Conservation (phyloP, 2,797 vertebrate species). For the Scolopax rusticola region DNA sequence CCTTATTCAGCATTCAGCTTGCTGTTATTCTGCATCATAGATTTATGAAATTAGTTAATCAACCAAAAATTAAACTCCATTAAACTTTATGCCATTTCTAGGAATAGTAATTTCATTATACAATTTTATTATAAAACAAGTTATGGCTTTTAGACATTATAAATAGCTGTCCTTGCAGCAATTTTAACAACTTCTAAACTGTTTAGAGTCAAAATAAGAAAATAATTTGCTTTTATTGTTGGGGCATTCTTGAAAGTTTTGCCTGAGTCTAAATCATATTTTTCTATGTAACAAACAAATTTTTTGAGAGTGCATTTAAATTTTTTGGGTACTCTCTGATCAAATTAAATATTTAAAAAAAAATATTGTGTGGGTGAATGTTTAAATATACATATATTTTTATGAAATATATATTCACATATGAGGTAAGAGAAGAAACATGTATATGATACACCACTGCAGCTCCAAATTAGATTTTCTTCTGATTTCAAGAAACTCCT, state of each 20-base stretch:
- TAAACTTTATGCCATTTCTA: not conserved
- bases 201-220: not conserved
- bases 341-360: not conserved
- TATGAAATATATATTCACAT: not conserved
- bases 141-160: not conserved
- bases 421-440: not conserved
- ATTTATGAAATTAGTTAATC: not conserved
- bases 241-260: not conserved
- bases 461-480: not conserved
- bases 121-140: not conserved
- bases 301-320: not conserved
- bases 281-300: not conserved
- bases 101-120: not conserved
- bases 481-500: not conserved
- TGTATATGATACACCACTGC: not conserved
- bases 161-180: not conserved
- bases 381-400: not conserved
- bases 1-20: not conserved
- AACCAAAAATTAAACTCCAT: not conserved
- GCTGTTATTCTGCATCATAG: not conserved
- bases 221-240: accelerated
- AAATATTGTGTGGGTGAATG: not conserved
- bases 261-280: not conserved
- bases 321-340: not conserved
- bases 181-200: not conserved